Evolutionary conservation across 1,140 invertebrate species (phyloP).

Genomic region (Panulirus ornatus): DNA sequence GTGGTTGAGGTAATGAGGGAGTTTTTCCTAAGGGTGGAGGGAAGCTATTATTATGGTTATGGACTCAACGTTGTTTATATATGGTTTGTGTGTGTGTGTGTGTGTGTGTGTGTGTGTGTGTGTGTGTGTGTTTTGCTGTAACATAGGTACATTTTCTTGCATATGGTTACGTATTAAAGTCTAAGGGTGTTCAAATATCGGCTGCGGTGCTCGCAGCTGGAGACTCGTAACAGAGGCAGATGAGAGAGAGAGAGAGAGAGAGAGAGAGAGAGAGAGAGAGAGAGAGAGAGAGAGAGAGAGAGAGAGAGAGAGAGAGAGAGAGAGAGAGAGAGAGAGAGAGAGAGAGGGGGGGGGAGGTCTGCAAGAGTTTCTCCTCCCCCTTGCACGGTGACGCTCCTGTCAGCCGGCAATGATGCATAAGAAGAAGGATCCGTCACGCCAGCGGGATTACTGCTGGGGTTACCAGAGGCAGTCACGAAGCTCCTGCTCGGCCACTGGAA

Average conservation of each 20-base stretch:
- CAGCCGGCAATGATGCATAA: constrained; percentile 29
- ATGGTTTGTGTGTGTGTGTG: neutral
- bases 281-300: neutral
- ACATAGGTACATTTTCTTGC: too few species aligned
- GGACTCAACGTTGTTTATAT: too few species aligned
- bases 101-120: neutral
- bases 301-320: neutral
- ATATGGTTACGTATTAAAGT: too few species aligned
- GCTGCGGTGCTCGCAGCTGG: too few species aligned
- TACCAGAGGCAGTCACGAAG: constrained; percentile 17
- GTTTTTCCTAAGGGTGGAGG: too few species aligned
- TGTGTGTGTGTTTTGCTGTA: neutral
- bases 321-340: neutral
- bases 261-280: neutral
- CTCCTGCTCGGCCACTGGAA: neutral
- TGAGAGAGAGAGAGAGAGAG: neutral
- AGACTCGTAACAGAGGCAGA: neutral
- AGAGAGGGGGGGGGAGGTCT: neutral
- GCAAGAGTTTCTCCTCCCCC: neutral
- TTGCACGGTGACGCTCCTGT: neutral
- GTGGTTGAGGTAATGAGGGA: too few species aligned
- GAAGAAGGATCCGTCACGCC: constrained; percentile 30
- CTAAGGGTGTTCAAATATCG: too few species aligned
- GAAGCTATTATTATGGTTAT: too few species aligned
- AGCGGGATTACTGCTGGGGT: constrained; percentile 18